Conservation (phyloP, 2,113 vertebrate species). For the Tetrao urogallus region DNA sequence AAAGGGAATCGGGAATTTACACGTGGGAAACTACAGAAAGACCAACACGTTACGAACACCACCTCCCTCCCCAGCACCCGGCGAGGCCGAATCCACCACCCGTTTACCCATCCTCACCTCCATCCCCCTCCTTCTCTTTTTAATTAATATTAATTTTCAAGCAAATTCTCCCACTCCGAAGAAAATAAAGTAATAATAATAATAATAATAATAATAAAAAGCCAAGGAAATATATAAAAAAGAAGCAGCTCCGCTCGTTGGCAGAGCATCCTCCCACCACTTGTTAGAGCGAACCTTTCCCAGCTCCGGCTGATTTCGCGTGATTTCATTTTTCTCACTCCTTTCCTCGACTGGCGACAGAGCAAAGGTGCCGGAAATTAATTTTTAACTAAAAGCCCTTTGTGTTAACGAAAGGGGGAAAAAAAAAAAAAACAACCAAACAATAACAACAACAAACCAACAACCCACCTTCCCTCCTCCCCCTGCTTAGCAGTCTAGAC, state of each 20-base stretch:
- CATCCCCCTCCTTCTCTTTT: neutral
- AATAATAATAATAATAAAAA: neutral
- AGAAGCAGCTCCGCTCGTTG: neutral
- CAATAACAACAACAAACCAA: no score
- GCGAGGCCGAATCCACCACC: neutral
- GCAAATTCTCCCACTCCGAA: neutral
- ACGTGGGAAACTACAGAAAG: neutral
- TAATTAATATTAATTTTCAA: neutral
- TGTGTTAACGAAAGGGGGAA: neutral
- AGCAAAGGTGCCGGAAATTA: neutral
- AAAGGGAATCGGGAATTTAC: neutral
- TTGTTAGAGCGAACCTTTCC: slow-evolving; percentile 37
- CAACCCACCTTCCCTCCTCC: neutral
- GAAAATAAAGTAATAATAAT: neutral
- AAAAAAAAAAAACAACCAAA: neutral
- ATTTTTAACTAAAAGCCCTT: slow-evolving; percentile 40
- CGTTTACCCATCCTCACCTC: neutral
- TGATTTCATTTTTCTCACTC: neutral
- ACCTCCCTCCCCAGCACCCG: neutral
- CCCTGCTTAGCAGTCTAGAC: slow-evolving; percentile 14
- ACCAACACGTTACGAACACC: neutral
- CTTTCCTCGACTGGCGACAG: neutral
- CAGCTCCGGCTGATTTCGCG: neutral
- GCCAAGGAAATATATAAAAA: neutral
- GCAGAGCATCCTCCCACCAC: neutral